Evolutionary conservation across 2,113 vertebrate genomes (phyloP).

Genomic region (Rattus norvegicus): GRCr8 NC_086038.1:50751501-50752000

Average conservation of each 20-base stretch:
- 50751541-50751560: not conserved
- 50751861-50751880: not conserved
- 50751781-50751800: not conserved
- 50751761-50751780: not conserved
- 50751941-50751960: too few relatives aligned
- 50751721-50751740: not conserved
- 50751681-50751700: not conserved
- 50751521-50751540: not conserved
- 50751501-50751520: not conserved
- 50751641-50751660: not conserved
- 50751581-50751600: not conserved
- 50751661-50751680: not conserved
- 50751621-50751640: not conserved
- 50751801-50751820: not conserved
- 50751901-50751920: not conserved
- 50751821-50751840: not conserved
- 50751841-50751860: not conserved
- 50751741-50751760: not conserved
- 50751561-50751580: not conserved
- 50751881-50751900: not conserved
- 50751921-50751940: too few relatives aligned
- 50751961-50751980: too few relatives aligned
- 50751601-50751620: not conserved
- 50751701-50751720: not conserved
- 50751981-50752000: too few relatives aligned